Conservation (phyloP, 2,113 vertebrate species). For the Muntiacus muntjak region DNA sequence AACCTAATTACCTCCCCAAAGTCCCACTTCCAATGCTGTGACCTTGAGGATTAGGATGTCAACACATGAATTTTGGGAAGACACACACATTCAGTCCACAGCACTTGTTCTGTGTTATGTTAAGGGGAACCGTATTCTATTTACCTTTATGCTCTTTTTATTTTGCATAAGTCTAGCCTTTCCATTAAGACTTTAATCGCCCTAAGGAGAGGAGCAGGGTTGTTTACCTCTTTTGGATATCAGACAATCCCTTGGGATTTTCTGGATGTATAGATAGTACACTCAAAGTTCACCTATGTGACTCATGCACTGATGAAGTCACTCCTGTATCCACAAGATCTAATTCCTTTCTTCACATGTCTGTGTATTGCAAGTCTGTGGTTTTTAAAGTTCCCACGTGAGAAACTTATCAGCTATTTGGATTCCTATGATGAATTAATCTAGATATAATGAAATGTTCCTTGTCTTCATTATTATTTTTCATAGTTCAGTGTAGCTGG, state of each 20-base stretch:
- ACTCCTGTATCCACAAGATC: background rate
- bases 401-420: background rate
- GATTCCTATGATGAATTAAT: background rate
- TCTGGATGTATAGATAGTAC: background rate
- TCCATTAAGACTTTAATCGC: background rate
- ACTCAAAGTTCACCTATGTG: background rate
- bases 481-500: background rate
- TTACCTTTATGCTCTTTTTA: background rate
- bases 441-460: background rate
- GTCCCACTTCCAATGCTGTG: background rate
- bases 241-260: background rate
- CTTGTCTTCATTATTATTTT: conserved; percentile 28
- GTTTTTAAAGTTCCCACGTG: background rate
- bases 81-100: background rate
- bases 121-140: background rate
- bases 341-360: background rate
- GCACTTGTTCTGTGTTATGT: background rate
- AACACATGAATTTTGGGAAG: background rate
- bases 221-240: background rate
- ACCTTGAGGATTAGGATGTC: background rate
- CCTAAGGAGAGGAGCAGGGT: background rate
- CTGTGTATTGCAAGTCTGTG: background rate
- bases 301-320: rapidly evolving
- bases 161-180: background rate
- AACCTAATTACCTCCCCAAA: background rate